Evolutionary conservation across 2,888 invertebrate species (phyloP), one percentile per base, ranked within the genome.

Genomic region (Agrotis clavis): DNA sequence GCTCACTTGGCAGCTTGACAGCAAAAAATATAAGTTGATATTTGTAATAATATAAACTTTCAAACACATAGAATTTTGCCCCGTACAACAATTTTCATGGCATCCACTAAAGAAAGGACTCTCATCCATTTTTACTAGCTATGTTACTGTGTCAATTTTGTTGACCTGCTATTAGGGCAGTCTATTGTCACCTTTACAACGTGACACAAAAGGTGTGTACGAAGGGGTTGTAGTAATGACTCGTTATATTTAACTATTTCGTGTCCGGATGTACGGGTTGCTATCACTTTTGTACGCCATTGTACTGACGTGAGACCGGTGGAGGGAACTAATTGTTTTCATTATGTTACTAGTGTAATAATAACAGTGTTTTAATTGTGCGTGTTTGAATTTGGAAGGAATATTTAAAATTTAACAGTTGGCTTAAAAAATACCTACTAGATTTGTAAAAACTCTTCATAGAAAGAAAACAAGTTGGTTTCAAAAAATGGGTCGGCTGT

Each of bases 141-240:
- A 51, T 21, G 13, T 56, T 25, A 7, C 21, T 7, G 2, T n/a
- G 7, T 50, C 1, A 21, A n/a, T 51, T 51, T 71, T 45, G n/a
- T 54, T n/a, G 21, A 78, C 18, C 61, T 7, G 18, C 11, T 47
- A 47, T 18, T n/a, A 47, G 35, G 59, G 57, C 47, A 76, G 77
- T 88, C 82, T 87, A 82, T 75, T 76, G 67, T 71, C 75, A 67
- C 82, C 82, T 69, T 89, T 84, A 89, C 54, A 80, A 62, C 74
- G 86, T 85, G 84, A 82, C 84, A 87, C 83, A 86, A 89, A 89
- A 87, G 85, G 83, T 83, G 83, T 73, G 81, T 88, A 88, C 80
- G 87, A 90, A 92, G 91, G 79, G 92, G 93, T 91, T 91, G 89
- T 84, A 81, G 85, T 92, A 93, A 93, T 91, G 92, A 92, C 87